Base-by-base conservation (phyloP, 2,888 invertebrate species). In the Napeogenes sylphis region DNA sequence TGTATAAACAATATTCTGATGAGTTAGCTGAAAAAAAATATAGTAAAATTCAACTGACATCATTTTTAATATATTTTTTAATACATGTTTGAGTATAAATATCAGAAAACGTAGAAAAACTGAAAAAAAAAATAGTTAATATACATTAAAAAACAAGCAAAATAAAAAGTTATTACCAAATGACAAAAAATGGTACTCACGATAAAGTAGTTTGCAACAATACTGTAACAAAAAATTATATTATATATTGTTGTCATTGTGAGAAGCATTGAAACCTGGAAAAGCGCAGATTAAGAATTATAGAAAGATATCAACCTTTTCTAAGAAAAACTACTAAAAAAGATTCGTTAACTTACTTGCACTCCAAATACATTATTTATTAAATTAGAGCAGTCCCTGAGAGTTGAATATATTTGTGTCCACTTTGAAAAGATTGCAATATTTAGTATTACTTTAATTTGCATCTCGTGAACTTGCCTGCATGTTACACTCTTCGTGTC, bases 181-280 rank as follows among this genome's bases (percentile, higher is more conserved):
- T 35, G 4, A 35, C 2, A n/a, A 35, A 35, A 35, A 35, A 47
- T 14, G 4, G 21, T 14, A 47, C 47, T 47, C 14, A 47, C 47
- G 4, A 14, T 4, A 47, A 47, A n/a, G 8, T 14, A 21, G 14
- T 47, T 14, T 47, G 47, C 47, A 14, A 47, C 21, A 47, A 13
- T 14, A 5, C 14, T 42, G 53, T 38, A 62, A 58, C 59, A 58
- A 51, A 47, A 53, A 67, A 72, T 21, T 45, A 57, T 55, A 14
- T 51, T 38, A 21, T 58, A 51, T 4, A 51, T 4, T 13, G 45
- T 45, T 33, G 14, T 14, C 10, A 55, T 4, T n/a, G 21, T 4
- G 3, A 59, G 55, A n/a, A 33, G 32, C 3, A 55, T 10, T 13
- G 59, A 32, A 8, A 59, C 46, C 59, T 59, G 55, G 2, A 55